phyloP scores from a whole-genome alignment of 2,113 vertebrate species.

The Solea senegalensis region DNA sequence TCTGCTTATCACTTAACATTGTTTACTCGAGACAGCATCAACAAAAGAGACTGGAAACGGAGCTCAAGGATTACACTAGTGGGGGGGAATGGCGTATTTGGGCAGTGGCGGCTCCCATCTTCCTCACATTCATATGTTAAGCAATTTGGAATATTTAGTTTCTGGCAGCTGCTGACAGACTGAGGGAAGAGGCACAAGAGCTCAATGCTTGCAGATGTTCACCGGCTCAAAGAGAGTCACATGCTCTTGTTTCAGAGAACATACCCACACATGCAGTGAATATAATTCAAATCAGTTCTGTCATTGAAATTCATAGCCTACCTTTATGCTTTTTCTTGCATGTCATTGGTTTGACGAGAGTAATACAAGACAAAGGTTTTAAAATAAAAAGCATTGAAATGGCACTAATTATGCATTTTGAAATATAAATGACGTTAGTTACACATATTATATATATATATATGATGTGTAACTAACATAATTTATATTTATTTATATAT shows the following conservation, averaged over 20 bases:
- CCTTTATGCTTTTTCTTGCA: constrained; percentile 31
- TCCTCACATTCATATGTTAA: constrained; percentile 73
- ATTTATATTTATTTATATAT: too few species aligned
- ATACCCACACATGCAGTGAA: constrained; percentile 42
- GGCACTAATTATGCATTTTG: background rate
- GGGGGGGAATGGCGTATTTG: constrained; percentile 50
- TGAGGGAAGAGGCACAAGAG: constrained; percentile 42
- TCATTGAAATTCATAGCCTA: constrained; percentile 40
- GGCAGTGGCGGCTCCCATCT: constrained; percentile 66
- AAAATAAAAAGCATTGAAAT: constrained; percentile 4
- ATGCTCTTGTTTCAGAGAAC: constrained; percentile 47
- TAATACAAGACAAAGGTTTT: background rate
- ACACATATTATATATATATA: background rate
- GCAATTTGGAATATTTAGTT: constrained; percentile 48
- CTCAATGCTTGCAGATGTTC: constrained; percentile 76
- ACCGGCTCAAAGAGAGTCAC: constrained; percentile 59
- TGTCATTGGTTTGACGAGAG: constrained; percentile 6
- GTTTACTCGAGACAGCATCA: constrained; percentile 66
- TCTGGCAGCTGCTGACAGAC: constrained; percentile 67
- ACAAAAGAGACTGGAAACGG: constrained; percentile 55
- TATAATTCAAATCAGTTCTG: constrained; percentile 49
- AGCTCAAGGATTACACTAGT: constrained; percentile 64
- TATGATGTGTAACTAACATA: too few species aligned
- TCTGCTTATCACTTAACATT: constrained; percentile 73
- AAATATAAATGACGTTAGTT: background rate